phyloP scores from a whole-genome alignment of 2,113 vertebrate species.

The Grallaria varia region DNA sequence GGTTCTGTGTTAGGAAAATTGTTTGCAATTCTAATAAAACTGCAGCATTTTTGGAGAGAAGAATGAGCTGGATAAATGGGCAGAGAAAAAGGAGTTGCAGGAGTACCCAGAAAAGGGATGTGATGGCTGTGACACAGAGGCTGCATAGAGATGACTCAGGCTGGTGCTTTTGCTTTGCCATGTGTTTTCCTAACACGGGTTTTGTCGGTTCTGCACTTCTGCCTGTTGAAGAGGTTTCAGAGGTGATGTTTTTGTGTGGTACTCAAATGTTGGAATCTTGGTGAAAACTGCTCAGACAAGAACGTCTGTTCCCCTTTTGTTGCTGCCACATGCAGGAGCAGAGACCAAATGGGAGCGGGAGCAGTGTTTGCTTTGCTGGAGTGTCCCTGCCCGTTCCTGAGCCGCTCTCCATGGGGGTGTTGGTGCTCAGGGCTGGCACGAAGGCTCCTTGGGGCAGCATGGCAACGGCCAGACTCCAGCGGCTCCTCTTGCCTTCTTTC shows the following conservation, averaged over 20 bases:
- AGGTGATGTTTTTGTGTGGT: not conserved
- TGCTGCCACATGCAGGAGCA: not conserved
- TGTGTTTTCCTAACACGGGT: not conserved
- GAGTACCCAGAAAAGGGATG: not conserved
- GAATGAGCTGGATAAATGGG: not conserved
- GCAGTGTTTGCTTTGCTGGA: not conserved
- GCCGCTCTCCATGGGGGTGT: not conserved
- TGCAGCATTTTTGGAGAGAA: not conserved
- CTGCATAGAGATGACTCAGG: not conserved
- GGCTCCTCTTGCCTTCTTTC: not conserved
- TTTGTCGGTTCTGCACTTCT: not conserved
- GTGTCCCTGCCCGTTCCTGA: not conserved
- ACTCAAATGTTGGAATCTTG: not conserved
- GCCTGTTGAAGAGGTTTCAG: not conserved
- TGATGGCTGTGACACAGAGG: not conserved
- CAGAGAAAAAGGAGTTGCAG: not conserved
- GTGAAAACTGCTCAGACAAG: not conserved
- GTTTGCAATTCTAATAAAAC: not conserved
- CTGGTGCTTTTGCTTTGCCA: not conserved
- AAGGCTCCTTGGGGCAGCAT: not conserved
- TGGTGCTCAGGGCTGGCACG: not conserved
- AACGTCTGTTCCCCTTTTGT: not conserved
- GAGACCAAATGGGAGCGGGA: not conserved
- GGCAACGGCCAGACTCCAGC: accelerated
- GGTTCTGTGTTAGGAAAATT: not conserved